Evolutionary conservation across 2,113 vertebrate species (phyloP), one percentile per base, ranked within the genome.

Genomic region (Salvelinus alpinus): DNA sequence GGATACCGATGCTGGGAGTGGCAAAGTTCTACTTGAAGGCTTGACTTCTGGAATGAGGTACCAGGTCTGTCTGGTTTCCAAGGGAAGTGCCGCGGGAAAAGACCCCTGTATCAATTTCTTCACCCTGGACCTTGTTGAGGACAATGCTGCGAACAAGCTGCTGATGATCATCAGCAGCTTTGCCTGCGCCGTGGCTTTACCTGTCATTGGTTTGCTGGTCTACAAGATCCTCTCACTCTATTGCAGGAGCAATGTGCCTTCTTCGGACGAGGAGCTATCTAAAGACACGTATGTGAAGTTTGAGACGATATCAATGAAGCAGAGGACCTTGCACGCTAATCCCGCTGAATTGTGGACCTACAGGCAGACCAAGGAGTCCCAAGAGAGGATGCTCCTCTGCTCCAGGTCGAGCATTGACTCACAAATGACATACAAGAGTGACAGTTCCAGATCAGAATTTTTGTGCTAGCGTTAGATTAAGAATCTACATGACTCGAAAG

Each of bases 211-310:
- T 70, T 90, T 98, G 44, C 92, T 99, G 74, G 71, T 97, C 72
- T 99, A 97, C 78, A 98, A 98, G 91, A 95, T 98, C 82, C 80
- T 95, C 2, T 94, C 86, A 65, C 92, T 98, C 62, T 96, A 87
- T 5, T 91, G 94, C 80, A 83, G 79, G 64, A 60, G 72, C 80
- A 2, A 87, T 90, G 29, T 81, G 44, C 81, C 86, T 72, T 93
- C 96, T 7, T 22, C n/a, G 60, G 92, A 92, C 18, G 95, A 97
- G 3, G 97, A 99, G 31, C 92, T 97, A 65, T 92, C 92, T 64
- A 96, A 94, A 80, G 98, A 99, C 77, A 97, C 95, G 1, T 99
- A 99, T 1, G 94, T 99, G 72, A 96, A 95, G 67, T 99, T 99
- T 90, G 97, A 99, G 91, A 98, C 96, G 0, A 88, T 97, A 0